Conservation (phyloP, 2,797 vertebrate genomes). For the Pseudomugil gertrudae region DNA sequence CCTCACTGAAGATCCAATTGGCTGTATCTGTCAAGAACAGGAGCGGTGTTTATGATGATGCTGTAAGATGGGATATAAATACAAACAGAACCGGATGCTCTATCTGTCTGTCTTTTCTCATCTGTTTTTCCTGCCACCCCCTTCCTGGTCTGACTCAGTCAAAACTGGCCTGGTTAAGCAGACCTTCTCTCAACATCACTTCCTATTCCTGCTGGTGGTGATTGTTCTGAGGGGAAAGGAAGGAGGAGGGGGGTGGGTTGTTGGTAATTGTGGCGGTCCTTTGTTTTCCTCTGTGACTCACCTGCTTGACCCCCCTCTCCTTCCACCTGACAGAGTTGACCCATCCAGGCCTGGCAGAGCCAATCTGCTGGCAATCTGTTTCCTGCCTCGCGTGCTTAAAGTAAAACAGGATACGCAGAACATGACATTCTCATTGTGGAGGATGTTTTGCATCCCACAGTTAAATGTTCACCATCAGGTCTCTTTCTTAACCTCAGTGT, state of each 20-base stretch:
- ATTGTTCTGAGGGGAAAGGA: slow-evolving; percentile 77
- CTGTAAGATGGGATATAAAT: neutral
- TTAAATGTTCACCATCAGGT: too few species aligned
- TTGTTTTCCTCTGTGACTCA: slow-evolving; percentile 67
- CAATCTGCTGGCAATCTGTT: slow-evolving; percentile 52
- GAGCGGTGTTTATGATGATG: neutral
- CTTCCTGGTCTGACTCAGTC: slow-evolving; percentile 52
- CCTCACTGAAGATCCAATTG: slow-evolving; percentile 8
- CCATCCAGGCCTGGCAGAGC: slow-evolving; percentile 42
- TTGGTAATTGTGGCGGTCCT: slow-evolving; percentile 41
- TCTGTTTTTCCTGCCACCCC: slow-evolving; percentile 54
- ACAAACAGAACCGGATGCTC: slow-evolving; percentile 52
- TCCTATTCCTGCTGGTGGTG: slow-evolving; percentile 79
- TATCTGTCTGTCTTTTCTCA: slow-evolving; percentile 42
- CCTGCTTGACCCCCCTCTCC: slow-evolving; percentile 54
- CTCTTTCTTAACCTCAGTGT: too few species aligned
- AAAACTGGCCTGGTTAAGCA: slow-evolving; percentile 76
- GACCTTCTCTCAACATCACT: slow-evolving; percentile 75
- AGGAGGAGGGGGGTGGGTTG: slow-evolving; percentile 4
- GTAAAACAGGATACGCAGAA: slow-evolving; percentile 69
- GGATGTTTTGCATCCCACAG: too few species aligned
- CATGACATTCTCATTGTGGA: too few species aligned
- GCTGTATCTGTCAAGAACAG: slow-evolving; percentile 2
- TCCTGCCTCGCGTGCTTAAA: slow-evolving; percentile 68
- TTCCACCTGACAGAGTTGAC: slow-evolving; percentile 59